A percentile compares a stretch with the other conserved stretches of the same genome.
These are phyloP conservation scores for Apistogramma diplotaenia DNA, from an alignment of 2,113 vertebrate genomes.

Conservation along the genomic window DNA sequence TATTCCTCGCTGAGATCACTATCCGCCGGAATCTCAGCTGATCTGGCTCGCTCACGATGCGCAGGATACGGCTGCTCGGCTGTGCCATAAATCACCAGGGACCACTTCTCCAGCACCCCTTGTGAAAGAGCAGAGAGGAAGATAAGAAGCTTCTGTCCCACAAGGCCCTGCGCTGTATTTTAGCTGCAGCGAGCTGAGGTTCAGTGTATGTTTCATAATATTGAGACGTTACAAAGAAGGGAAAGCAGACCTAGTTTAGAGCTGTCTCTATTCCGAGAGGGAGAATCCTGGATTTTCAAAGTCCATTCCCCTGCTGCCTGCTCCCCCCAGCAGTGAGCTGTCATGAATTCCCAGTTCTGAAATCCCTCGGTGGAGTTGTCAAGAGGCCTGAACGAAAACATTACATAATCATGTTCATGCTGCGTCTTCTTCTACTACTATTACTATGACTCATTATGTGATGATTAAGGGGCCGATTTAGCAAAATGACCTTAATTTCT, in stretches of 20 bases:
- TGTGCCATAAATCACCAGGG: conserved; percentile 91
- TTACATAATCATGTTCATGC: background rate
- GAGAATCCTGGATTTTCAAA: conserved; percentile 88
- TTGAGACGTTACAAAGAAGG: conserved; percentile 10
- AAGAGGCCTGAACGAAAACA: conserved; percentile 79
- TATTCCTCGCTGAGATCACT: conserved; percentile 87
- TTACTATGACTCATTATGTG: background rate
- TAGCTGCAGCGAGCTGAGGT: background rate
- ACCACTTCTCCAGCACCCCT: conserved; percentile 91
- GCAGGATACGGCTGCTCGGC: conserved; percentile 81
- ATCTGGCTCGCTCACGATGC: conserved; percentile 81
- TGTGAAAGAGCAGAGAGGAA: background rate
- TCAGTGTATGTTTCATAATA: conserved; percentile 4
- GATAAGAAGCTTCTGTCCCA: conserved; percentile 1
- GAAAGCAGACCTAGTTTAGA: conserved; percentile 79
- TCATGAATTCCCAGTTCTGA: conserved; percentile 96
- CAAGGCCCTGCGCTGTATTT: background rate
- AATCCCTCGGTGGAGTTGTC: conserved; percentile 94
- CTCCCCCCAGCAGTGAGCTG: conserved; percentile 95
- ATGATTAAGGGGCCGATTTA: background rate
- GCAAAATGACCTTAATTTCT: background rate
- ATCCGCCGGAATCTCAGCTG: conserved; percentile 67
- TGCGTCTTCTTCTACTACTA: background rate
- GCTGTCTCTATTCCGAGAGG: conserved; percentile 81
- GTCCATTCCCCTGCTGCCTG: conserved; percentile 88